phyloP scores from a whole-genome alignment of 2,888 invertebrate species.

The Drosophila sordidapex region DNA sequence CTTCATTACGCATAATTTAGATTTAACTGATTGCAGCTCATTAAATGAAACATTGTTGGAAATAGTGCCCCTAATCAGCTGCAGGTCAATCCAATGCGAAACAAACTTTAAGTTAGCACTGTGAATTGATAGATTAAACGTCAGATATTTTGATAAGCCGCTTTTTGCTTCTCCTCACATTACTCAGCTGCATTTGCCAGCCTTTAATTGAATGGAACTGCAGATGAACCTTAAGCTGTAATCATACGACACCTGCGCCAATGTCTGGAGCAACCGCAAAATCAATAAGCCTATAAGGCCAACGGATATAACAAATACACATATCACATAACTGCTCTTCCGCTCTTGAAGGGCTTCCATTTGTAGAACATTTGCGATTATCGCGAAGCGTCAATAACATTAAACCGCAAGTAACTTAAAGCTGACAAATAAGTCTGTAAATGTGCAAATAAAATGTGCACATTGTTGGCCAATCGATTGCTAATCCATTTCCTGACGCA shows the following conservation, averaged over 20 bases:
- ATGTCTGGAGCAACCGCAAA: constrained; percentile 63
- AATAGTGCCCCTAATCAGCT: background rate
- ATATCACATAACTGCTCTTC: constrained; percentile 57
- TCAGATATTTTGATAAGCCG: background rate
- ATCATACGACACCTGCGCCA: constrained; percentile 62
- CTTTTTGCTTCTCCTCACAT: background rate
- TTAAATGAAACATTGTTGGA: background rate
- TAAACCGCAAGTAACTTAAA: constrained; percentile 40
- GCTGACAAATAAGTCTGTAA: constrained; percentile 5
- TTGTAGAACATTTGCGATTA: constrained; percentile 4
- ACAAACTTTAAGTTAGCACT: background rate
- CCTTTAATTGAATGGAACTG: constrained; percentile 2
- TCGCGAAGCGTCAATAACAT: constrained; percentile 16
- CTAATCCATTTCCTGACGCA: constrained; percentile 26
- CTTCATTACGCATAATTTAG: background rate
- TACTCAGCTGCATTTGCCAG: background rate
- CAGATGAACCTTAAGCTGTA: background rate
- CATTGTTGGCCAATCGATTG: constrained; percentile 28
- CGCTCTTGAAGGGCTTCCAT: constrained; percentile 52
- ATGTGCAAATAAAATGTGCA: constrained; percentile 13
- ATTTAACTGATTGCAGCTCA: background rate
- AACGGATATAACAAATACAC: constrained; percentile 1
- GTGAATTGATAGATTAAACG: background rate
- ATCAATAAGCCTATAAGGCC: constrained; percentile 17
- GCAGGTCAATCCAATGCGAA: background rate